These are phyloP conservation scores for Drosophila pegasa DNA, from an alignment of 2,888 invertebrate genomes.

Conservation along the genomic window DNA sequence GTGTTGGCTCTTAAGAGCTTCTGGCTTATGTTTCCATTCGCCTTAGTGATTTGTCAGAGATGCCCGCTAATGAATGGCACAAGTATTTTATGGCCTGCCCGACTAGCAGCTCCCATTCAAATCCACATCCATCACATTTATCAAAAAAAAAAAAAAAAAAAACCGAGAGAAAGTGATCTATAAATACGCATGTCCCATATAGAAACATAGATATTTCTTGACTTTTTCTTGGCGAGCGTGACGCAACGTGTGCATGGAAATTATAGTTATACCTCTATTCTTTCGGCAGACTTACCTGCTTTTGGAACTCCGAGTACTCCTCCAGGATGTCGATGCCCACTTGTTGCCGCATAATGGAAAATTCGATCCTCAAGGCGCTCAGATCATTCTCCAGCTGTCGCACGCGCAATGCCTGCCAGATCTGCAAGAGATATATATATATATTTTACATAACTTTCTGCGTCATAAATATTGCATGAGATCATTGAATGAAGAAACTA, in stretches of 20 bases:
- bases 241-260: slow-evolving; percentile 12
- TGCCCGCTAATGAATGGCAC: slow-evolving; percentile 27
- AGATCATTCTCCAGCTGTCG: slow-evolving; percentile 80
- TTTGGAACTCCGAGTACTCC: slow-evolving; percentile 83
- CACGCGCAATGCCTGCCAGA: slow-evolving; percentile 82
- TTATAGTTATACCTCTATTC: too few species aligned
- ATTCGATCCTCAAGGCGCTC: slow-evolving; percentile 69
- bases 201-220: too few species aligned
- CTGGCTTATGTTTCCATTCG: slow-evolving; percentile 16
- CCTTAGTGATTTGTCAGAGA: slow-evolving; percentile 32
- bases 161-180: too few species aligned
- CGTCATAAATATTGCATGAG: slow-evolving; percentile 39
- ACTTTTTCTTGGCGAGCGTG: slow-evolving; percentile 26
- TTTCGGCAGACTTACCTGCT: slow-evolving; percentile 74
- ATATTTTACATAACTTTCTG: slow-evolving; percentile 4
- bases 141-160: slow-evolving; percentile 7
- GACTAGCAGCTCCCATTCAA: background rate
- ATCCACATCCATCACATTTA: slow-evolving; percentile 22
- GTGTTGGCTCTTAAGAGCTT: slow-evolving; percentile 28
- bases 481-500: slow-evolving; percentile 27
- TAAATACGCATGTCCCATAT: slow-evolving; percentile 62
- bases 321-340: slow-evolving; percentile 83
- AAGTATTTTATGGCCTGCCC: slow-evolving; percentile 9
- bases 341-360: slow-evolving; percentile 82
- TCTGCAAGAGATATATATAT: slow-evolving; percentile 57